Conservation (phyloP, 35 echinoderm and acorn worm genomes). For the Diadema setosum region DNA sequence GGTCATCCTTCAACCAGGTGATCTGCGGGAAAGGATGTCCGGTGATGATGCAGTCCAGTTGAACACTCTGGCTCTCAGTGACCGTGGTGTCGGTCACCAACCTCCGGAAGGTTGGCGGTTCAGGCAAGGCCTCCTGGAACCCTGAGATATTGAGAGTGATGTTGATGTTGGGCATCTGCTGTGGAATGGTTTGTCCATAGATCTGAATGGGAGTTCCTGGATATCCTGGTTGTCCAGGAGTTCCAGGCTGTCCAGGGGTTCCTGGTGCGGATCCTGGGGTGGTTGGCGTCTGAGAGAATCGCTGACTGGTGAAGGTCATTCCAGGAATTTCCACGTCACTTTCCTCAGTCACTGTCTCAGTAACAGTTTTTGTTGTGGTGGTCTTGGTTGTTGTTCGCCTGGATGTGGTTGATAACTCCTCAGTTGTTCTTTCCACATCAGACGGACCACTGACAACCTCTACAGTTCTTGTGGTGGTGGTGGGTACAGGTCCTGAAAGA, state of each 20-base stretch:
- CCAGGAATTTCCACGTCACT: slow-evolving; percentile 48
- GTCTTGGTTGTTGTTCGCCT: slow-evolving; percentile 67
- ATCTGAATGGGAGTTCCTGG: slow-evolving; percentile 1
- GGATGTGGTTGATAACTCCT: slow-evolving; percentile 37
- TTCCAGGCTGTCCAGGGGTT: background rate
- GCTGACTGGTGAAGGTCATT: slow-evolving; percentile 22
- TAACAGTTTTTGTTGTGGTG: slow-evolving; percentile 89
- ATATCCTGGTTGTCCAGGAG: background rate
- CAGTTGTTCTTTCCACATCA: slow-evolving; percentile 69
- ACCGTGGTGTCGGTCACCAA: slow-evolving; percentile 58
- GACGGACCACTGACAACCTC: slow-evolving; percentile 47
- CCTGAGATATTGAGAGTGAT: slow-evolving; percentile 76
- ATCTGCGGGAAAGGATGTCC: slow-evolving; percentile 81
- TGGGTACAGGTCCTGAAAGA: too few relatives aligned
- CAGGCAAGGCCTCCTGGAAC: slow-evolving; percentile 67
- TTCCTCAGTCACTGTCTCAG: slow-evolving; percentile 82
- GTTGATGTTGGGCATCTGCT: slow-evolving; percentile 62
- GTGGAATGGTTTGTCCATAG: slow-evolving; percentile 10
- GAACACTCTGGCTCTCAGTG: slow-evolving; percentile 61
- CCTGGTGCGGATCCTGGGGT: background rate
- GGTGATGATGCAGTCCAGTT: slow-evolving; percentile 85
- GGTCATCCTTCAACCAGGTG: slow-evolving; percentile 76
- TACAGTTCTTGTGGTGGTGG: slow-evolving; percentile 31
- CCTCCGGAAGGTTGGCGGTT: slow-evolving; percentile 66
- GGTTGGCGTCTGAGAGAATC: background rate